Evolutionary conservation across 2,113 vertebrate species (phyloP).

Genomic region (Coreoperca whiteheadi): DNA sequence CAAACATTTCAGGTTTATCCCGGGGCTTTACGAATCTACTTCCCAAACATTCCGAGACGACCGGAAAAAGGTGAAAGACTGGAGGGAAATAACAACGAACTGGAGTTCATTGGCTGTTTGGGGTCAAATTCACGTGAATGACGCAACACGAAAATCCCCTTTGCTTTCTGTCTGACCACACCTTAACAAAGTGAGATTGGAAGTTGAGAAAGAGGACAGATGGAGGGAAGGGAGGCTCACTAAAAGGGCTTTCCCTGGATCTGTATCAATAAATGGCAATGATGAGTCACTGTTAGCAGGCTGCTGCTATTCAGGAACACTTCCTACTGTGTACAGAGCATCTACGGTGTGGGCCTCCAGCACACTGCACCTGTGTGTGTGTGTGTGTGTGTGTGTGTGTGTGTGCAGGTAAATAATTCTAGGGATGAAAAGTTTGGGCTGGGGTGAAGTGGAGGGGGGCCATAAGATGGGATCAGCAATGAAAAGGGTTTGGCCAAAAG

Average conservation of each 20-base stretch:
- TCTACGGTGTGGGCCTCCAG: background rate
- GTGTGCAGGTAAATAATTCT: conserved; percentile 11
- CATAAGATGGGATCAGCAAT: conserved; percentile 9
- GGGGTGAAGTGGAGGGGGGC: background rate
- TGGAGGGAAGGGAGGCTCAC: background rate
- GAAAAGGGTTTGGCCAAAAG: conserved; percentile 34
- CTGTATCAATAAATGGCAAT: conserved; percentile 16
- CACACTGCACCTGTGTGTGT: background rate
- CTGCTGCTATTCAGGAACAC: conserved; percentile 2
- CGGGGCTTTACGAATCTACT: background rate
- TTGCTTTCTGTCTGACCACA: conserved; percentile 16
- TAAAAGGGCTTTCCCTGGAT: conserved; percentile 18
- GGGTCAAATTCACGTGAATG: background rate
- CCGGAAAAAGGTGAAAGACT: background rate
- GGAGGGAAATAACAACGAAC: background rate
- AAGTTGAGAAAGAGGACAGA: background rate
- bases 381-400: background rate
- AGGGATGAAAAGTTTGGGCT: background rate
- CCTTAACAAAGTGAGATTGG: background rate
- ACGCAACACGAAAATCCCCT: background rate
- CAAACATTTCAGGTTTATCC: background rate
- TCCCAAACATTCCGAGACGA: background rate
- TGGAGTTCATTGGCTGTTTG: background rate
- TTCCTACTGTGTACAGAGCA: conserved; percentile 7
- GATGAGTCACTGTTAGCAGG: conserved; percentile 28